Base-by-base conservation (phyloP, 2,113 vertebrate genomes). In the Cathartes aura region DNA sequence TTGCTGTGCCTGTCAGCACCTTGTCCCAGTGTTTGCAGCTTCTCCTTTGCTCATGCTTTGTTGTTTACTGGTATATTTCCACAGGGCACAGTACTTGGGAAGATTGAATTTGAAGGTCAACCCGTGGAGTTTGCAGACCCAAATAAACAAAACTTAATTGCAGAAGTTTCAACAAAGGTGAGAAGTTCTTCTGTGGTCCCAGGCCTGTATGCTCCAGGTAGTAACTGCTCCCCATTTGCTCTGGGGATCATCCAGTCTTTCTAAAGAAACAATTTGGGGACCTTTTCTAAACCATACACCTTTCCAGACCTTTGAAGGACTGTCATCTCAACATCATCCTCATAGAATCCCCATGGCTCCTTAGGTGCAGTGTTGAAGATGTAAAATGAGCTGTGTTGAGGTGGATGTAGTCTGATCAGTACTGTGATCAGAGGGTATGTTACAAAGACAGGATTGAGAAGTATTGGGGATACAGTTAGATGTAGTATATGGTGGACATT, bases 21-120 rank as follows among this genome's bases (percentile, higher is more conserved):
- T 94, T 21, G 1, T 82, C 78, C 79, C n/a, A 24, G 22, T 68
- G 82, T 93, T 97, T 96, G 68, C 93, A 94, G 90, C 83, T 98
- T 93, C 55, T 83, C 59, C 15, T 58, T 32, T 87, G 11, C 67
- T 90, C 24, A 45, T 30, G 38, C 72, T 90, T 87, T 93, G 47
- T 68, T 93, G 52, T 96, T 91, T 92, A 64, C 40, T 74, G 34
- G 9, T 93, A 43, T 60, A 82, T 95, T 96, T 97, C 70, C 95
- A 92, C 96, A 99, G 99, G 99, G 99, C 38, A 99, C 98, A 0
- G 95, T 99, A 87, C 98, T 99, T 96, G 99, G 99, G 34, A 99
- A 99, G 98, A 99, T 99, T 96, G 99, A 99, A 97, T 99, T 99
- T 98, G 99, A 99, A 89, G 99, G 99, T 62, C 98, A 99, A 15